Percentiles rank a stretch among this genome's conserved stretches.
Conservation (phyloP, 2,113 vertebrate genomes). For the Pterocles burchelli region DNA sequence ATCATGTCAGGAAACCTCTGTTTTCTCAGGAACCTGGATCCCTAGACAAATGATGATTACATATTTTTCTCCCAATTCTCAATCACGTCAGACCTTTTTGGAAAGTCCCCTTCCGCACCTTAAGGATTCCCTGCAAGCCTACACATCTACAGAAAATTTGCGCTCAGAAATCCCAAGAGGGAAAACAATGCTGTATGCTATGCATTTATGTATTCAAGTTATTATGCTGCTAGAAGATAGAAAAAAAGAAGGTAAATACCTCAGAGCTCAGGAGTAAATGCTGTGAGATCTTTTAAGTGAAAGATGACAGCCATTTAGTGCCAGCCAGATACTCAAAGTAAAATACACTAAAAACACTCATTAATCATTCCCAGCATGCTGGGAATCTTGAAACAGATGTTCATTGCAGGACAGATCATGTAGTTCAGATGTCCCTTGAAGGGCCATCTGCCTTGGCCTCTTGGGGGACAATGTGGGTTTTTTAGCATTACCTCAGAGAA, state of each 20-base stretch:
- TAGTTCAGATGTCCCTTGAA: background rate
- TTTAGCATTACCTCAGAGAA: conserved; percentile 24
- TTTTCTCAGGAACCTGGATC: background rate
- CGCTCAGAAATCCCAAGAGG: background rate
- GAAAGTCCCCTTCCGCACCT: background rate
- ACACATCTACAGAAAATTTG: background rate
- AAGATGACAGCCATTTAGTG: background rate
- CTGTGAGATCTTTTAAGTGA: background rate
- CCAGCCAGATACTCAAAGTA: conserved; percentile 4
- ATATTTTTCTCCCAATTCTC: background rate
- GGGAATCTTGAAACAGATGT: conserved; percentile 27
- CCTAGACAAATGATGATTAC: background rate
- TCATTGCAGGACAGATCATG: conserved; percentile 17
- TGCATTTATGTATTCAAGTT: background rate
- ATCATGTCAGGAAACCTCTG: background rate
- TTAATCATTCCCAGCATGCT: conserved; percentile 45
- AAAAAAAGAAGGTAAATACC: background rate
- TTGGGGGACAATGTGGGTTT: background rate
- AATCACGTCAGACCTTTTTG: background rate
- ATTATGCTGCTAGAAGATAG: background rate
- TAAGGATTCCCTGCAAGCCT: background rate
- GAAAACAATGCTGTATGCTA: background rate
- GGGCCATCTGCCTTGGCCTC: background rate
- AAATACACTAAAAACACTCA: conserved; percentile 18
- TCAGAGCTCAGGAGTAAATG: background rate